phyloP scores from a whole-genome alignment of 2,113 vertebrate genomes.

The Platanista minor region DNA sequence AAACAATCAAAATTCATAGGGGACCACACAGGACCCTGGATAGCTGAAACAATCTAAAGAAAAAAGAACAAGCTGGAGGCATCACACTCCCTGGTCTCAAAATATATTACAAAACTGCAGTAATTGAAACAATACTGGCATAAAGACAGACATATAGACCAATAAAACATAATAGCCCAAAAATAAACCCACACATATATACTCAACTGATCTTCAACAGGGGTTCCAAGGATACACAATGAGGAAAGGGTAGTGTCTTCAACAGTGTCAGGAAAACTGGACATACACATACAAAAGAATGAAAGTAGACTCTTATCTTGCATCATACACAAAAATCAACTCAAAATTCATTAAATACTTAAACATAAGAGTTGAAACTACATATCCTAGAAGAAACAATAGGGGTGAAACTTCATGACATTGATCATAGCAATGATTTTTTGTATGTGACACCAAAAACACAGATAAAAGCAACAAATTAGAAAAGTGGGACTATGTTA shows the following conservation, averaged over 20 bases:
- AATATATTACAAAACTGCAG: background rate
- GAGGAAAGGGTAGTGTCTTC: background rate
- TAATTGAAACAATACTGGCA: background rate
- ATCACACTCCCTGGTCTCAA: background rate
- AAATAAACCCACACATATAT: background rate
- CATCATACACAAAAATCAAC: background rate
- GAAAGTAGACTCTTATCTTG: background rate
- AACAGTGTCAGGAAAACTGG: background rate
- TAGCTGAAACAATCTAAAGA: background rate
- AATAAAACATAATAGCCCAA: background rate
- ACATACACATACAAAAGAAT: background rate
- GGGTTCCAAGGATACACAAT: background rate
- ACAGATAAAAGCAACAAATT: background rate
- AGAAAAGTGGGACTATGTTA: background rate
- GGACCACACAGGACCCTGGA: background rate
- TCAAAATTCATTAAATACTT: background rate
- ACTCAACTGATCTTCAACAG: background rate
- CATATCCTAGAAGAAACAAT: background rate
- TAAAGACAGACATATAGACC: background rate
- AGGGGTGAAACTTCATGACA: background rate
- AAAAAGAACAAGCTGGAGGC: background rate
- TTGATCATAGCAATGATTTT: background rate
- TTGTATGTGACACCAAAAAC: background rate
- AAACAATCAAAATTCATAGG: background rate
- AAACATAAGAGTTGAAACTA: background rate